Conservation (phyloP, 2,113 vertebrate genomes). For the Hippolais icterina region DNA sequence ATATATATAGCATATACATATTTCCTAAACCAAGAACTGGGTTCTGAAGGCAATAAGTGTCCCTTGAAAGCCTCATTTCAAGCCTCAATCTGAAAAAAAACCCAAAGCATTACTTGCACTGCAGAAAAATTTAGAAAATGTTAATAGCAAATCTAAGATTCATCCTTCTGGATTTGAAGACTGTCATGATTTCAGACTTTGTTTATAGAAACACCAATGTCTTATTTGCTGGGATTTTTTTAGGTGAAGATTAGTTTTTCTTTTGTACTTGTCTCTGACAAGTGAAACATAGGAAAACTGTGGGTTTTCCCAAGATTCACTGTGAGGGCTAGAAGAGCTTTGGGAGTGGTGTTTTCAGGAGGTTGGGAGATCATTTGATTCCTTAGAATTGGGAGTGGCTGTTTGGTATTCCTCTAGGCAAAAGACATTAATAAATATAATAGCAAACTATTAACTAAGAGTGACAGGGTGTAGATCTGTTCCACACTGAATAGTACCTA, state of each 20-base stretch:
- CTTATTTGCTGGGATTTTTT: not conserved
- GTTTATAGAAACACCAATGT: not conserved
- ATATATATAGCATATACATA: not conserved
- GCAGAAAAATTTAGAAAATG: not conserved
- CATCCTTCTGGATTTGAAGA: not conserved
- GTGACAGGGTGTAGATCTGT: not conserved
- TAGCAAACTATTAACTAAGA: not conserved
- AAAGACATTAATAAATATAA: not conserved
- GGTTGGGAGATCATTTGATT: not conserved
- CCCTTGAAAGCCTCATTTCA: not conserved
- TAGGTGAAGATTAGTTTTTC: not conserved
- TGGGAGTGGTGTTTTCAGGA: not conserved
- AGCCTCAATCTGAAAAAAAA: not conserved
- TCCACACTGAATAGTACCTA: not conserved
- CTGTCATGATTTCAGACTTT: not conserved
- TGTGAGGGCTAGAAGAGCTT: not conserved
- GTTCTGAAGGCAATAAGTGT: not conserved
- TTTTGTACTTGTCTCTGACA: not conserved
- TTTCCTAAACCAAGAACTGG: not conserved
- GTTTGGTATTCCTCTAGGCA: not conserved
- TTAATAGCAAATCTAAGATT: not conserved
- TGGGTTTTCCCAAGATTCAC: not conserved
- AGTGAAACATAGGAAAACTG: not conserved
- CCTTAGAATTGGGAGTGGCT: not conserved
- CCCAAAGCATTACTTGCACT: not conserved